Percentiles rank a stretch among this genome's conserved stretches.
Conservation (phyloP, 1,140 invertebrate species). For the Oncopeltus fasciatus region DNA sequence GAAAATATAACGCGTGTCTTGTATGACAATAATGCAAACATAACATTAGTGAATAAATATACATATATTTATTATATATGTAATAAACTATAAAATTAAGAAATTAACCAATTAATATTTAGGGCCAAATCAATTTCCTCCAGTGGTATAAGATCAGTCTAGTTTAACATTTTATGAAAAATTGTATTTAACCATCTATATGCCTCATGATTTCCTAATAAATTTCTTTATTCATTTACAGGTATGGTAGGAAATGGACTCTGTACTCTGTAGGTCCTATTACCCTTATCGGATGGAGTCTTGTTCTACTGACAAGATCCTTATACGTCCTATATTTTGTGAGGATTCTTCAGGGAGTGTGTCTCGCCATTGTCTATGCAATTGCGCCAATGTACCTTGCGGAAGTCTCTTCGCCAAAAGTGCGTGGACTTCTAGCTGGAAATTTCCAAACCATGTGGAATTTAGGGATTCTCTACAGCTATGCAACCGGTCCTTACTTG, state of each 20-base stretch:
- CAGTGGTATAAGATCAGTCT: too few relatives aligned
- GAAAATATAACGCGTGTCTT: too few relatives aligned
- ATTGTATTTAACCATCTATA: not conserved
- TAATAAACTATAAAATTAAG: not conserved
- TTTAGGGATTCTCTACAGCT: constrained; percentile 62
- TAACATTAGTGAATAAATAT: not conserved
- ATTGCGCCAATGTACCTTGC: constrained; percentile 70
- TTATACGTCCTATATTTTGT: constrained; percentile 37
- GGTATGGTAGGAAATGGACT: constrained; percentile 26
- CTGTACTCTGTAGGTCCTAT: constrained; percentile 59
- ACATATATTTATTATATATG: not conserved
- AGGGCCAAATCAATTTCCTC: too few relatives aligned
- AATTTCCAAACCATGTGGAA: constrained; percentile 32
- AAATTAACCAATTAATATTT: not conserved
- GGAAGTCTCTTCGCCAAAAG: constrained; percentile 44
- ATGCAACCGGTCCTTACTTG: constrained; percentile 55
- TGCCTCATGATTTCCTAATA: too few relatives aligned
- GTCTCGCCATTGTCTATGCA: constrained; percentile 57
- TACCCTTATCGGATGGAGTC: constrained; percentile 49
- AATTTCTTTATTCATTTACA: not conserved
- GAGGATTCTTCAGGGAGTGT: constrained; percentile 40
- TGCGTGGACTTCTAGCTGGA: constrained; percentile 19
- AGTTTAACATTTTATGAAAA: not conserved
- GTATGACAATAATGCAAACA: too few relatives aligned
- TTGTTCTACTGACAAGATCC: constrained; percentile 32